Evolutionary conservation across 2,888 invertebrate genomes (phyloP).

Genomic region (Molorchus minor): DNA sequence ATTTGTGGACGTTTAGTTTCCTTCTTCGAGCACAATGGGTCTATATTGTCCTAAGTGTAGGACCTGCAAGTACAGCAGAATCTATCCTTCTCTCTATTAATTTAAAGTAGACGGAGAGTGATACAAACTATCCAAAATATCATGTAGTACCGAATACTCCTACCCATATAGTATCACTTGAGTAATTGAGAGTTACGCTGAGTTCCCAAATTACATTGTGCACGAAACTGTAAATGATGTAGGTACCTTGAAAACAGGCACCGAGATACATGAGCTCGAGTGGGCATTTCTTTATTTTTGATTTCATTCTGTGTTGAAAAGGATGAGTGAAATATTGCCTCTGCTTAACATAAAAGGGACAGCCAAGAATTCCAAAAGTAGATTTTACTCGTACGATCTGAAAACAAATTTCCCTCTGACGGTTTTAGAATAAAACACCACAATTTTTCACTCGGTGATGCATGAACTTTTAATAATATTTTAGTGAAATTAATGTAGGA

Average conservation of each 20-base stretch:
- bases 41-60: no score
- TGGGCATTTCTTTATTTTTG: constrained; percentile 15
- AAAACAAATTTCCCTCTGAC: constrained; percentile 39
- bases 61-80: no score
- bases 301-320: constrained; percentile 27
- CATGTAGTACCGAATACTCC: no score
- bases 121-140: no score
- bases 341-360: constrained; percentile 33
- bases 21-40: no score
- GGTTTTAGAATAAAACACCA: constrained; percentile 42
- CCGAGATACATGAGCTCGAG: constrained; percentile 4
- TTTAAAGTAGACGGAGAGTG: no score
- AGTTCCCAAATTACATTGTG: no score
- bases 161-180: no score
- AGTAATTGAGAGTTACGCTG: no score
- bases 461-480: constrained; percentile 42
- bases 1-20: no score
- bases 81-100: no score
- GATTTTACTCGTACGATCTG: constrained; percentile 39
- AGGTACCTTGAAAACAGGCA: neutral
- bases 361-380: constrained; percentile 32
- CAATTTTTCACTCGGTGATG: constrained; percentile 49
- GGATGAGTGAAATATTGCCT: constrained; percentile 38
- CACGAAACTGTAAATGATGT: neutral
- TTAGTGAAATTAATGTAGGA: constrained; percentile 41